phyloP scores from a whole-genome alignment of 2,113 vertebrate genomes.

The Engystomops pustulosus region DNA sequence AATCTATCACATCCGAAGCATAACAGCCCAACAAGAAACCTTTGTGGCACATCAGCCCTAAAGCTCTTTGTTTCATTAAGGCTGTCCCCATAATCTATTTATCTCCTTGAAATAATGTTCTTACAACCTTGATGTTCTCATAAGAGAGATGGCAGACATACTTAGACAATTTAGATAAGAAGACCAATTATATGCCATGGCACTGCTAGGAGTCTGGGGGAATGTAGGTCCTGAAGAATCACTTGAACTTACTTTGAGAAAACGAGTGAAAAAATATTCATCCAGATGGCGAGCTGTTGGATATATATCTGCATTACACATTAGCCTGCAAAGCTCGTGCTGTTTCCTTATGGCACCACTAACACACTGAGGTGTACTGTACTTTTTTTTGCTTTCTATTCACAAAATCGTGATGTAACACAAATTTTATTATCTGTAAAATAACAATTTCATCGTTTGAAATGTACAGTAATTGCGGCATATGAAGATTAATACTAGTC shows the following conservation, averaged over 20 bases:
- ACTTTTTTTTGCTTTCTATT: constrained; percentile 14
- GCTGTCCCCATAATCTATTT: constrained; percentile 39
- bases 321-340: constrained; percentile 40
- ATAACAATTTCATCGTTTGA: not conserved
- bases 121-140: constrained; percentile 54
- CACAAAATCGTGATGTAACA: not conserved
- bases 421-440: not conserved
- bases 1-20: not conserved
- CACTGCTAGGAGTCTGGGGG: constrained; percentile 37
- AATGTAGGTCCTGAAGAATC: constrained; percentile 50
- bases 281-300: constrained; percentile 54
- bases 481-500: not conserved
- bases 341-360: constrained; percentile 45
- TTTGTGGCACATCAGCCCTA: constrained; percentile 49
- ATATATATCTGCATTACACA: constrained; percentile 38
- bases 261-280: constrained; percentile 23
- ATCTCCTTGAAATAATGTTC: constrained; percentile 52
- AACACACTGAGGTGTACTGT: constrained; percentile 14
- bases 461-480: not conserved
- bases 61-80: constrained; percentile 44
- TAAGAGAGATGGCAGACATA: constrained; percentile 48
- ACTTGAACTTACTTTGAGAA: constrained; percentile 28
- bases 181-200: constrained; percentile 53
- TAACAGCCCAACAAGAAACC: constrained; percentile 14
- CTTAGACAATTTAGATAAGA: constrained; percentile 52